phyloP scores from a whole-genome alignment of 2,888 invertebrate genomes.

The Drosophila buzzatii region DNA sequence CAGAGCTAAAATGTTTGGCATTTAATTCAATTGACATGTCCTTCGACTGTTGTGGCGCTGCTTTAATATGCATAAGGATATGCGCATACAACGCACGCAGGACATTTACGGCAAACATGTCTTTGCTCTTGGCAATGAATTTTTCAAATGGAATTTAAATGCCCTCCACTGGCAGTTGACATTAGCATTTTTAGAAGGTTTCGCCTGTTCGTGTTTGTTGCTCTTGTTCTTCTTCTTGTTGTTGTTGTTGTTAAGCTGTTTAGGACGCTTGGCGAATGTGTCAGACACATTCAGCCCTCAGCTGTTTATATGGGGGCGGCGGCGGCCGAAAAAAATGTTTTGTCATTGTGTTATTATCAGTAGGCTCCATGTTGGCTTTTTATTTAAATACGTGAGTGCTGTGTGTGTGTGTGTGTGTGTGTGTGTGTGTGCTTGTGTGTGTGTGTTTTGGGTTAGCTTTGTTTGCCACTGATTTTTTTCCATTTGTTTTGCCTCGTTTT shows the following conservation, averaged over 20 bases:
- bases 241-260: constrained; percentile 26
- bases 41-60: constrained; percentile 12
- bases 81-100: constrained; percentile 26
- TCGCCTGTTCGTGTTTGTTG: neutral
- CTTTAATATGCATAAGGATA: constrained; percentile 53
- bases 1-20: constrained; percentile 28
- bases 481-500: constrained; percentile 20
- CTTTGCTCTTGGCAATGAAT: constrained; percentile 67
- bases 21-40: constrained; percentile 29
- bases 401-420: constrained; percentile 1
- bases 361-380: constrained; percentile 39
- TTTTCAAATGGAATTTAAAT: constrained; percentile 75
- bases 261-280: constrained; percentile 54
- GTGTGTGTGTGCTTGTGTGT: constrained; percentile 6
- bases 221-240: constrained; percentile 1
- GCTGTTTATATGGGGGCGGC: constrained; percentile 18
- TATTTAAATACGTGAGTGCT: constrained; percentile 21
- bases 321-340: constrained; percentile 38
- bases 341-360: constrained; percentile 69
- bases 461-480: constrained; percentile 18
- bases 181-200: constrained; percentile 64
- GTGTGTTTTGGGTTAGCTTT: constrained; percentile 20
- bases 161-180: constrained; percentile 72
- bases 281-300: constrained; percentile 60
- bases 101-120: constrained; percentile 53